These are phyloP conservation scores for Platyscapa corneri DNA, from an alignment of 1,140 invertebrate genomes.

Conservation along the genomic window DNA sequence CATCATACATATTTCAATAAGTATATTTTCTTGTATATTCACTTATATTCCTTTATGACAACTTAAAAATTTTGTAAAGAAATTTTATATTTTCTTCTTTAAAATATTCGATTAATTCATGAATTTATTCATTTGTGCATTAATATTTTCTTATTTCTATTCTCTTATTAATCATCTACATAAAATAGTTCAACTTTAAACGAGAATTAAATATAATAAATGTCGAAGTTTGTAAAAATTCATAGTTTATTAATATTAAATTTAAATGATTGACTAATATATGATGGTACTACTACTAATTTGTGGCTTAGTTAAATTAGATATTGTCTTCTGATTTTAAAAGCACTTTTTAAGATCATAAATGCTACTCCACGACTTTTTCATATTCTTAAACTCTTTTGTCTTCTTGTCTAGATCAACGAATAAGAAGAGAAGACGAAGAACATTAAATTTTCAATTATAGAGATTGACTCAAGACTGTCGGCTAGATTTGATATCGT, in stretches of 20 bases:
- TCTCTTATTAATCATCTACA: not conserved
- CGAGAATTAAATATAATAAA: not conserved
- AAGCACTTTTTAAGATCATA: not conserved
- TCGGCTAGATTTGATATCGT: conserved; percentile 5
- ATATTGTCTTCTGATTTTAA: conserved; percentile 23
- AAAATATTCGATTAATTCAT: too few relatives aligned
- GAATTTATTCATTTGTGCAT: not conserved
- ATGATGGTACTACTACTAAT: not conserved
- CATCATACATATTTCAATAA: not conserved
- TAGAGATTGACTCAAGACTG: not conserved
- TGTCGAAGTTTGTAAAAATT: not conserved
- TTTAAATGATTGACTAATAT: not conserved
- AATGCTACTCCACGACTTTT: not conserved
- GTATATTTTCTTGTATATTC: not conserved
- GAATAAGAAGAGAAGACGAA: conserved; percentile 24
- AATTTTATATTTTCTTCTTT: not conserved
- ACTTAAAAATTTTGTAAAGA: not conserved
- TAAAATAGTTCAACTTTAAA: too few relatives aligned
- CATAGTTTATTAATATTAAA: not conserved
- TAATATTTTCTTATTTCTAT: not conserved
- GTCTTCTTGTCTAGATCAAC: not conserved
- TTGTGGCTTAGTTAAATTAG: not conserved
- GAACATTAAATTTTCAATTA: conserved; percentile 58
- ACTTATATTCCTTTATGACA: not conserved
- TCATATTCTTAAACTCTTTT: not conserved